A percentile compares a stretch with the other conserved stretches of the same genome.
Conservation (phyloP, 2,113 vertebrate genomes). For the Boleophthalmus pectinirostris region DNA sequence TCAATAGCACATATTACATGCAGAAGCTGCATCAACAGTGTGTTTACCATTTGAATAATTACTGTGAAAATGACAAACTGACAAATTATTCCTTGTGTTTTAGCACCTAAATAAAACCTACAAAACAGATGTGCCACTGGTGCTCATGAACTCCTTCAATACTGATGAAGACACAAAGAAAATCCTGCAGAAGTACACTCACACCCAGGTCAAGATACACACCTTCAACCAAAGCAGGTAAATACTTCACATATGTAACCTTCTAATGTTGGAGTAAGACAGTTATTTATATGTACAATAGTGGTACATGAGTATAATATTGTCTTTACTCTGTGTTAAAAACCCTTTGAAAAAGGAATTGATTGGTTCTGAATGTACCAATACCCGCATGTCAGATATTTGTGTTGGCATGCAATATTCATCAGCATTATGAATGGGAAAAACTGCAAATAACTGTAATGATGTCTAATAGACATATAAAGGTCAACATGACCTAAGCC, state of each 20-base stretch:
- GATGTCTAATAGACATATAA: not conserved
- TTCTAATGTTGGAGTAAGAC: no score
- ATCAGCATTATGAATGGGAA: no score
- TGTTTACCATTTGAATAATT: not conserved
- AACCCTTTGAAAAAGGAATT: not conserved
- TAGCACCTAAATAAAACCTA: constrained; percentile 97
- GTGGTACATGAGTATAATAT: no score
- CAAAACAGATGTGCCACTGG: constrained; percentile 92
- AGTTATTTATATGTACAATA: no score
- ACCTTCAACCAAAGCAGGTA: constrained; percentile 99
- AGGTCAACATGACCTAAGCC: not conserved
- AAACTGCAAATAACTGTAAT: no score
- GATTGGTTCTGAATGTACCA: not conserved
- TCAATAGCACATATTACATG: no score
- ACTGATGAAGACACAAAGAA: constrained; percentile 98
- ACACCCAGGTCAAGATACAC: constrained; percentile 95
- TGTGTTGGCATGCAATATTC: not conserved
- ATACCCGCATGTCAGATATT: not conserved
- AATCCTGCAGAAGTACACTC: constrained; percentile 96
- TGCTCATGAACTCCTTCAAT: constrained; percentile 99
- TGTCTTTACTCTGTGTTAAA: no score
- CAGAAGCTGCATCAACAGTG: not conserved
- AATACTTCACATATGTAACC: not conserved
- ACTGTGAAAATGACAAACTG: not conserved
- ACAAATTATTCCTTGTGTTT: not conserved